These are phyloP conservation scores for Brachirus orientalis DNA, from an alignment of 2,113 vertebrate species.

Conservation along the genomic window DNA sequence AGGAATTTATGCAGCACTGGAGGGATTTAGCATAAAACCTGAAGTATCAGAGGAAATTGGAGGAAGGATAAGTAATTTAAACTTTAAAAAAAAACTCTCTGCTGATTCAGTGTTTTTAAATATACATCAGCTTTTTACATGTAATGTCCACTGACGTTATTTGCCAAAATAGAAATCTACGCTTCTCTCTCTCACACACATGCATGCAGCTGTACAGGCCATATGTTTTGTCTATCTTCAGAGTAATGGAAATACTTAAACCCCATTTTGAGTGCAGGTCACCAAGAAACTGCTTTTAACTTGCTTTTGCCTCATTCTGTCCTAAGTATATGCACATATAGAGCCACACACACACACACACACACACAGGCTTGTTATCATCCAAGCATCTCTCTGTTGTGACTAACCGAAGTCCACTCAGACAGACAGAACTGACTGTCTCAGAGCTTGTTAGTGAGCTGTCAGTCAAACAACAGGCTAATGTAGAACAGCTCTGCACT, in stretches of 20 bases:
- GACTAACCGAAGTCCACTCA: conserved; percentile 52
- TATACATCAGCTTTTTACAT: conserved; percentile 51
- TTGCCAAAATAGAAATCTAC: conserved; percentile 61
- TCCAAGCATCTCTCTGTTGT: conserved; percentile 73
- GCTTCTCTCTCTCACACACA: conserved; percentile 30
- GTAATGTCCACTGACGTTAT: conserved; percentile 60
- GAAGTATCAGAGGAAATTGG: conserved; percentile 26
- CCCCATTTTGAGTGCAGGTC: conserved; percentile 65
- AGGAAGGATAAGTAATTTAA: conserved; percentile 31
- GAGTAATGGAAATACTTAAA: conserved; percentile 70
- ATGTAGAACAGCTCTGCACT: conserved; percentile 61
- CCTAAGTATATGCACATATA: conserved; percentile 21
- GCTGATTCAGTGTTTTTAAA: conserved; percentile 51
- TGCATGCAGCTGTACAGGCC: conserved; percentile 50
- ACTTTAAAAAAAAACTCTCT: conserved; percentile 29
- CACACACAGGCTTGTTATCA: conserved; percentile 53
- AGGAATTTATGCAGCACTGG: conserved; percentile 18
- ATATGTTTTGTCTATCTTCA: conserved; percentile 79
- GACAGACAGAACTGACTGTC: conserved; percentile 61
- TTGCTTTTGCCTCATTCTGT: conserved; percentile 43
- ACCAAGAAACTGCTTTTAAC: conserved; percentile 62
- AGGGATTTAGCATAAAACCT: conserved; percentile 34
- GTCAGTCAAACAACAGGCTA: conserved; percentile 70
- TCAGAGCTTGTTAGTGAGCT: conserved; percentile 70
- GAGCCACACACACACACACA: conserved; percentile 27